Percentiles rank a stretch among this genome's conserved stretches.
Evolutionary conservation across 2,888 invertebrate genomes (phyloP).

Genomic region (Phragmatobia fuliginosa): DNA sequence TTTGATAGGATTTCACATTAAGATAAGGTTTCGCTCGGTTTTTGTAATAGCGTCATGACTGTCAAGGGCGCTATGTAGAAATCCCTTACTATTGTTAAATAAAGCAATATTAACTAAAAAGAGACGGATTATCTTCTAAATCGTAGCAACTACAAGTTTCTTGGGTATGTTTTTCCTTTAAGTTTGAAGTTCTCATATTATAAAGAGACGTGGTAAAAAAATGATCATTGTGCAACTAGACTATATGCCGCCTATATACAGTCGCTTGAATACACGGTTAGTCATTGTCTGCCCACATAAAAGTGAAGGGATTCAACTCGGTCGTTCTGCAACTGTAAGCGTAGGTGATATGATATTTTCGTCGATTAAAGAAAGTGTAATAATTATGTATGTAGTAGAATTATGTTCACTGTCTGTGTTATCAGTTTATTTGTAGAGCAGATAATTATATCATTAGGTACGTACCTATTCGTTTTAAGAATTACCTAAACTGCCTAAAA

Average conservation of each 20-base stretch:
- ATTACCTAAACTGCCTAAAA: conserved; percentile 18
- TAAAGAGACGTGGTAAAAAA: conserved; percentile 29
- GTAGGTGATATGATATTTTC: conserved; percentile 32
- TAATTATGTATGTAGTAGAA: conserved; percentile 24
- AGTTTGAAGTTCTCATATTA: conserved; percentile 13
- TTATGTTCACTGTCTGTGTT: conserved; percentile 45
- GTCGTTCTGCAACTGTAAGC: conserved; percentile 41
- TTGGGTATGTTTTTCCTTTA: not conserved
- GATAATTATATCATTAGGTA: conserved; percentile 44
- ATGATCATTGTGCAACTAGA: conserved; percentile 38
- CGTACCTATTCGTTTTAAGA: conserved; percentile 29
- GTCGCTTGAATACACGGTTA: conserved; percentile 42
- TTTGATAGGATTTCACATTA: too few species aligned
- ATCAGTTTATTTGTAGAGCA: conserved; percentile 48
- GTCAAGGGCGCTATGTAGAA: not conserved
- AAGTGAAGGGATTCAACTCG: conserved; percentile 52
- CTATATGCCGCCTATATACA: conserved; percentile 32
- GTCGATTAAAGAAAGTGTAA: conserved; percentile 33
- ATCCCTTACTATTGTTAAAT: not conserved
- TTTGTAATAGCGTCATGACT: not conserved
- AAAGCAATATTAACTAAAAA: not conserved
- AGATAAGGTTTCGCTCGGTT: not conserved
- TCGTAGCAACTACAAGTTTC: conserved; percentile 16
- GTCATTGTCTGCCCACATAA: conserved; percentile 50
- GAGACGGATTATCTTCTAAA: not conserved